These are phyloP conservation scores for Todiramphus saurophagus DNA, from an alignment of 2,113 vertebrate genomes.

Conservation along the genomic window DNA sequence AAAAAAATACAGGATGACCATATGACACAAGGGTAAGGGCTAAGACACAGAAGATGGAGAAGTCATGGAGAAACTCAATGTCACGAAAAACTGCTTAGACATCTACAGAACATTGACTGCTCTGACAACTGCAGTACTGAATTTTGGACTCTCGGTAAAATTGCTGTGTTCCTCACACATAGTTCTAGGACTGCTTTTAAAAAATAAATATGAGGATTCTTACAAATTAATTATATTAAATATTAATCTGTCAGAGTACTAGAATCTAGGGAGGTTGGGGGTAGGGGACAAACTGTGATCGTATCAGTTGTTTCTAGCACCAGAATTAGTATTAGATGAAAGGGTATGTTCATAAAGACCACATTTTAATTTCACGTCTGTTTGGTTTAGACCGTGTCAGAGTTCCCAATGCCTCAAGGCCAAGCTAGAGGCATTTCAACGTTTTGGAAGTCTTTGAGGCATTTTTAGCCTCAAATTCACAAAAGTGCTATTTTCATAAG, in stretches of 20 bases:
- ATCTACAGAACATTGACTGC: not conserved
- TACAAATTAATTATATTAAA: not conserved
- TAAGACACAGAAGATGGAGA: not conserved
- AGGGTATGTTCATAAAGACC: not conserved
- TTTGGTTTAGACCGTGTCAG: slow-evolving; percentile 20
- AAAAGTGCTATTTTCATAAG: not conserved
- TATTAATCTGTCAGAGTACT: not conserved
- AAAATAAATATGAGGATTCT: not conserved
- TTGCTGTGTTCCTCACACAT: not conserved
- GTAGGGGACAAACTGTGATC: not conserved
- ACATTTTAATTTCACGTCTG: not conserved
- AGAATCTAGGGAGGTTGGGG: not conserved
- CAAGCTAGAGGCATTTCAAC: not conserved
- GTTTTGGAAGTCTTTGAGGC: not conserved
- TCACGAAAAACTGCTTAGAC: not conserved
- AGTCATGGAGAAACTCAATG: not conserved
- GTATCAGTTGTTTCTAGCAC: not conserved
- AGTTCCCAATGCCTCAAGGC: not conserved
- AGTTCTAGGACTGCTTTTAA: not conserved
- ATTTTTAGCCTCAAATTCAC: slow-evolving; percentile 3
- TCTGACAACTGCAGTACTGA: not conserved
- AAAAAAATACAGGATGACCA: not conserved
- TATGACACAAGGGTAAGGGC: not conserved
- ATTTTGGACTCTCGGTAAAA: not conserved
- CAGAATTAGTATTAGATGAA: not conserved